Evolutionary conservation across 2,797 vertebrate genomes (phyloP), one percentile per base, ranked within the genome.

Genomic region (Galagoides demidoff): DNA sequence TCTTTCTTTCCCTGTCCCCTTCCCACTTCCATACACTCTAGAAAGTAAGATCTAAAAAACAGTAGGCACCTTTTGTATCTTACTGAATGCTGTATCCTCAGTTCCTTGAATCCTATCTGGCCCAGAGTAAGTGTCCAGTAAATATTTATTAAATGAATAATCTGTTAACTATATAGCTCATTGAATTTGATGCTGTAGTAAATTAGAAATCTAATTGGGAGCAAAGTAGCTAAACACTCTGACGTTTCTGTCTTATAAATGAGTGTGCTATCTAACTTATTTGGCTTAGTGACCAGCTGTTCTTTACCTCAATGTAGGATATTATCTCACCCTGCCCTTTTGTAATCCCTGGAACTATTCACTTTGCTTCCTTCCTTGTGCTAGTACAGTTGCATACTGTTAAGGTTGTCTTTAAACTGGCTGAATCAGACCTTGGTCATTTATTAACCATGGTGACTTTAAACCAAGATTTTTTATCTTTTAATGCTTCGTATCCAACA

Each of bases 401-500:
- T 66, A 81, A 85, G 70, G 49, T 83, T 89, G 83, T 83, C 89
- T 87, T 92, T 89, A 94, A 82, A 74, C 94, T 85, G 92, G 76
- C 92, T 74, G 89, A 96, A 85, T 95, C 91, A 94, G 86, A 82
- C 79, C 95, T 82, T 43, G 77, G 95, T 92, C 86, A 97, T 85
- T 97, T 91, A 98, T 98, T 97, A 98, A 96, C 97, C 89, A 92
- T 0, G 79, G 71, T 92, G 89, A 96, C 96, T 93, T 96, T 92
- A 95, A 89, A 89, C 92, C 39, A 95, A 61, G 66, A 52, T 85
- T 96, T 82, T 97, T 97, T 97, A 97, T 97, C 97, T 95, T 84
- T 95, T 81, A 94, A 37, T 95, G 39, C 78, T 97, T 96, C 96
- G 95, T 89, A 19, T 85, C 77, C 74, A 93, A 12, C 94, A 98